These are phyloP conservation scores for Ceyx melanurus DNA, from an alignment of 2,113 vertebrate species.

Conservation along the genomic window DNA sequence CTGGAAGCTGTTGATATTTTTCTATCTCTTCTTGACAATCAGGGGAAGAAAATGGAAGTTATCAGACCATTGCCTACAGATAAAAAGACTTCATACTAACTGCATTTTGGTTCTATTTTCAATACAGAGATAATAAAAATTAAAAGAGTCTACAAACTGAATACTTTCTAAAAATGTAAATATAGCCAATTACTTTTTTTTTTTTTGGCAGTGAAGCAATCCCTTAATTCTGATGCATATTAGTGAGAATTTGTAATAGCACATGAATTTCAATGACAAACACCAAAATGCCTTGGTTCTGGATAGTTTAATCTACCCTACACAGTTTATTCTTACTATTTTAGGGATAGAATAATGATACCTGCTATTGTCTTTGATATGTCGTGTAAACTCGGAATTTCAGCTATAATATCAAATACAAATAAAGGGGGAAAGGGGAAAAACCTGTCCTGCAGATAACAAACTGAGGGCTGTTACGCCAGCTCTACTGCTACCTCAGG, in stretches of 20 bases:
- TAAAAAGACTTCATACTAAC: not conserved
- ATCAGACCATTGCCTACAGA: not conserved
- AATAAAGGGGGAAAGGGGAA: too few relatives aligned
- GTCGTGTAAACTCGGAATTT: not conserved
- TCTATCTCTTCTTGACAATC: not conserved
- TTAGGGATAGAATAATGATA: not conserved
- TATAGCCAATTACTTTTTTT: rapidly evolving
- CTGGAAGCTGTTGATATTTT: slow-evolving; percentile 9
- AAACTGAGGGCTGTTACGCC: too few relatives aligned
- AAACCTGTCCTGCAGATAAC: too few relatives aligned
- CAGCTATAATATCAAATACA: not conserved
- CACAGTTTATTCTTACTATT: not conserved
- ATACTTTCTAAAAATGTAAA: not conserved
- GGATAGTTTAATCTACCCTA: not conserved
- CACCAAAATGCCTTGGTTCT: not conserved
- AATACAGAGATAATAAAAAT: not conserved
- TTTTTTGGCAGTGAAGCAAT: not conserved
- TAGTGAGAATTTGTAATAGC: not conserved
- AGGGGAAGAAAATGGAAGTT: not conserved
- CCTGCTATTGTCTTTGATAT: not conserved
- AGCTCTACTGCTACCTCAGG: too few relatives aligned
- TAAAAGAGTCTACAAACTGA: not conserved
- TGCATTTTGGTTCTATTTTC: not conserved
- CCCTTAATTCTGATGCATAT: not conserved
- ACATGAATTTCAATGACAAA: not conserved